These are phyloP conservation scores for Luffia ferchaultella DNA, from an alignment of 2,888 invertebrate genomes.

Conservation along the genomic window DNA sequence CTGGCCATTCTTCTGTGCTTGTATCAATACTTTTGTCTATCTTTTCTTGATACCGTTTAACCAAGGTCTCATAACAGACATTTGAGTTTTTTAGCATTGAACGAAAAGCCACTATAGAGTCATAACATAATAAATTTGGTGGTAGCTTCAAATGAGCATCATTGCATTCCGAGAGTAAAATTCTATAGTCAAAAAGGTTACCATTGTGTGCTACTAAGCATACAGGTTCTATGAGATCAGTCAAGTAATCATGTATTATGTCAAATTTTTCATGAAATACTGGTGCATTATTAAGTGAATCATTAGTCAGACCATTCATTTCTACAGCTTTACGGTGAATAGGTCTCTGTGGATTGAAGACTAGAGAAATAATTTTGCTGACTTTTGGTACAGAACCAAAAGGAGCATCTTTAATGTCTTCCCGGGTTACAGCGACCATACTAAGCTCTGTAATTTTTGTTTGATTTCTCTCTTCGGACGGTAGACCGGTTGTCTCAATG, in stretches of 20 bases:
- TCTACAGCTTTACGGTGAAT: slow-evolving; percentile 46
- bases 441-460: slow-evolving; percentile 76
- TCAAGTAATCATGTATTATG: slow-evolving; percentile 69
- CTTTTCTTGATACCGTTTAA: background rate
- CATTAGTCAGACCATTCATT: slow-evolving; percentile 72
- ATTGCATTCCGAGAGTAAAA: slow-evolving; percentile 69
- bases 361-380: slow-evolving; percentile 73
- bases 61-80: slow-evolving; percentile 11
- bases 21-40: slow-evolving; percentile 14
- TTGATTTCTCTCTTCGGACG: slow-evolving; percentile 52
- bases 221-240: slow-evolving; percentile 70
- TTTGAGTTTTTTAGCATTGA: slow-evolving; percentile 34
- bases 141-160: slow-evolving; percentile 55
- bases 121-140: slow-evolving; percentile 68
- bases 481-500: slow-evolving; percentile 76
- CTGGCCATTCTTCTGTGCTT: slow-evolving; percentile 30
- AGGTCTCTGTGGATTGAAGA: slow-evolving; percentile 68
- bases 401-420: slow-evolving; percentile 40
- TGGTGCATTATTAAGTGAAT: slow-evolving; percentile 67
- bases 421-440: slow-evolving; percentile 68
- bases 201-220: slow-evolving; percentile 90
- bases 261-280: slow-evolving; percentile 66
- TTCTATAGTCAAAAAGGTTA: slow-evolving; percentile 78
- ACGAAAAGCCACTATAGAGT: slow-evolving; percentile 70
- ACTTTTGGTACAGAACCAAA: slow-evolving; percentile 60